A percentile compares a stretch with the other conserved stretches of the same genome.
phyloP scores from a whole-genome alignment of 37 sponge, comb jelly and placozoan genomes.

The Halisarca cf. caerulea region DNA sequence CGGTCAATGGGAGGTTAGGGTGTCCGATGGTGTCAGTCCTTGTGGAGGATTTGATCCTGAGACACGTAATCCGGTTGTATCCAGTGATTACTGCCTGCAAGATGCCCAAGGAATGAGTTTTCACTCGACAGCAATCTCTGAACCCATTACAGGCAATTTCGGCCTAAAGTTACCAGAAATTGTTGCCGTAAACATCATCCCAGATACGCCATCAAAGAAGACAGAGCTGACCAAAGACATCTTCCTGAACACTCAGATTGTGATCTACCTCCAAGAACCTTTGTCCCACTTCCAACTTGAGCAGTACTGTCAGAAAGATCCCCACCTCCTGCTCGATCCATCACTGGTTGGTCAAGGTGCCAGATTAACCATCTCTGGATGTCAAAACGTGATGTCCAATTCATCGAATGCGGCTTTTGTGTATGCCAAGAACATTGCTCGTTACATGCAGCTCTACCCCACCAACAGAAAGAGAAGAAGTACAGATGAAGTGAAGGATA shows the following conservation, averaged over 20 bases:
- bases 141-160: slow-evolving; percentile 62
- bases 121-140: slow-evolving; percentile 52
- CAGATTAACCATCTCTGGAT: slow-evolving; percentile 55
- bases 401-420: slow-evolving; percentile 58
- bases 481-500: background rate
- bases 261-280: slow-evolving; percentile 57
- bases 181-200: slow-evolving; percentile 39
- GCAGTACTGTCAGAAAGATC: slow-evolving; percentile 53
- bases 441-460: background rate
- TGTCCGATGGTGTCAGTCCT: slow-evolving; percentile 39
- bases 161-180: slow-evolving; percentile 72
- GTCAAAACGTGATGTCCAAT: slow-evolving; percentile 73
- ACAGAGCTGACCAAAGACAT: background rate
- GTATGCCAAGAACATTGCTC: slow-evolving; percentile 41
- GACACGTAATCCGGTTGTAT: background rate
- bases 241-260: slow-evolving; percentile 45
- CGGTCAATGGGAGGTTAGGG: slow-evolving; percentile 75
- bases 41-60: slow-evolving; percentile 78
- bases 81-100: slow-evolving; percentile 62
- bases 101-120: slow-evolving; percentile 47
- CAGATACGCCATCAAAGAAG: background rate
- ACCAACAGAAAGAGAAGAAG: slow-evolving; percentile 13
- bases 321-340: slow-evolving; percentile 43
- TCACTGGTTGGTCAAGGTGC: slow-evolving; percentile 25
- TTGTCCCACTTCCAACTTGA: slow-evolving; percentile 66